Evolutionary conservation across 1,140 invertebrate species (phyloP), one percentile per base, ranked within the genome.

Genomic region (Ctenoplectra terminalis): DNA sequence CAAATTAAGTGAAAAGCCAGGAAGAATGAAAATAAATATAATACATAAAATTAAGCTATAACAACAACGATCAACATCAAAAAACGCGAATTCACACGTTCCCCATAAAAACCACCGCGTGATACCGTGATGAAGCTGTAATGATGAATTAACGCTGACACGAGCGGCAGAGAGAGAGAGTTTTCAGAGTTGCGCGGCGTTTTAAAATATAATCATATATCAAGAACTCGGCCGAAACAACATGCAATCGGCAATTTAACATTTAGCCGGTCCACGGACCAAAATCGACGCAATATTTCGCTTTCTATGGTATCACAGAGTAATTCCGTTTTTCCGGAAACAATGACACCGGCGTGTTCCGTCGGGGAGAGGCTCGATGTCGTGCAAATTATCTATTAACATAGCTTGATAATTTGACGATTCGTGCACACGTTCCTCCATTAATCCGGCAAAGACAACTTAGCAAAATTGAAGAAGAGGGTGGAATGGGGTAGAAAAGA

Each of bases 391-490:
- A 81, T 71, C 71, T 48, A 66, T 73, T 74, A 80, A 81, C 71
- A 71, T 63, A 26, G 48, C 37, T 81, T 56, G 58, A 54, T 85
- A 82, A 58, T 86, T 85, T 79, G 69, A 72, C 64, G 73, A 58
- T 54, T 29, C 54, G 80, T 73, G n/a, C n/a, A 34, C 31, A 80
- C 76, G 75, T 86, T 86, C 26, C 52, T 67, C 67, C 50, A 60
- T 37, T 85, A 86, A 79, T 77, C 83, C 77, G 63, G 77, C 76
- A 81, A 85, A 84, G 84, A 64, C 84, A 81, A 84, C 70, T 82
- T 82, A 50, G 40, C 69, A 23, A 64, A 52, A 64, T 17, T n/a
- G 34, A 1, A 37, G n/a, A 15, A 1, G 3, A 31, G 3, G 60
- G 2, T 8, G 63, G 1, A 34, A 1, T 5, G 50, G 34, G 26